phyloP scores from a whole-genome alignment of 2,113 vertebrate species.

The Sturnus vulgaris region DNA sequence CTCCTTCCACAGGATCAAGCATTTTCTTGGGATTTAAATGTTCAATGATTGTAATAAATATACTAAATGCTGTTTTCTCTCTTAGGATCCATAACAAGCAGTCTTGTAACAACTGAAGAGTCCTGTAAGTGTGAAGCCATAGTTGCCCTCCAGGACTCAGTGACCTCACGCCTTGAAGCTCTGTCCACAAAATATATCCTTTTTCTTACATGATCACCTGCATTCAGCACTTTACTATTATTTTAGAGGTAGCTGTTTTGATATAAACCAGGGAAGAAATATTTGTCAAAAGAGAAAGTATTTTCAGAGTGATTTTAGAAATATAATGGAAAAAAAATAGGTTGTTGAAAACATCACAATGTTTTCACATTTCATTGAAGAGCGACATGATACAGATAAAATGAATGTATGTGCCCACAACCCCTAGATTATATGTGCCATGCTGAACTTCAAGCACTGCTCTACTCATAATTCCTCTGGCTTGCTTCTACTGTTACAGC shows the following conservation, averaged over 20 bases:
- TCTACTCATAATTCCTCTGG: neutral
- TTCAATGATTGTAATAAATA: neutral
- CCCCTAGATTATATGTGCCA: neutral
- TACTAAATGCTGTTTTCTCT: neutral
- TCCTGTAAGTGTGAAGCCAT: constrained; percentile 88
- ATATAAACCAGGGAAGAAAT: neutral
- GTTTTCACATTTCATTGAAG: neutral
- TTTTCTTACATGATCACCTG: constrained; percentile 33
- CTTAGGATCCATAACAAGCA: constrained; percentile 73
- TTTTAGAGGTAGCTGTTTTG: neutral
- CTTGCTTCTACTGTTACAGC: neutral
- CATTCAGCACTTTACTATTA: neutral
- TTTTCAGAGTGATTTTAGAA: neutral
- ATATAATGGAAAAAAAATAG: neutral
- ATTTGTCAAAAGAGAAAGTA: neutral
- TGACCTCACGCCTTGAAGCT: constrained; percentile 80
- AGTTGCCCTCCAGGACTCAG: constrained; percentile 83
- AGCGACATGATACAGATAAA: neutral
- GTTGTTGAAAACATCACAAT: neutral
- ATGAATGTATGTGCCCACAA: neutral
- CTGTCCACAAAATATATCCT: constrained; percentile 91
- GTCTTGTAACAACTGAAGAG: constrained; percentile 74
- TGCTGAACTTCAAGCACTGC: neutral
- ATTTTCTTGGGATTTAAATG: neutral
- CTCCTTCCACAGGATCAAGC: neutral